Evolutionary conservation across 2,888 invertebrate species (phyloP), one percentile per base, ranked within the genome.

Genomic region (Yponomeuta cagnagella): DNA sequence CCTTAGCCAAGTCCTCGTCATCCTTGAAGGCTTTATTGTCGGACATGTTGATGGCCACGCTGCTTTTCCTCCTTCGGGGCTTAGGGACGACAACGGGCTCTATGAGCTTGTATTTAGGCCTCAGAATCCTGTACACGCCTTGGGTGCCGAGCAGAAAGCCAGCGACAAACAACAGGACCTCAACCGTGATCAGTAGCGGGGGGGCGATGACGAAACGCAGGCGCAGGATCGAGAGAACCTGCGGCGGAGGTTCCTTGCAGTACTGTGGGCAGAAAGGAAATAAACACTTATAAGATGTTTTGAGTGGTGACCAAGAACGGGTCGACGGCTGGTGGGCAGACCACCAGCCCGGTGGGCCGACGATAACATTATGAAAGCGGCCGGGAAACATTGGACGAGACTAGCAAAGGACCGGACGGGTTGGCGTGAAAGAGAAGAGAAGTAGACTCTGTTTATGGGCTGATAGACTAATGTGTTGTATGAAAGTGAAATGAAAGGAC

Each of bases 131-230:
- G 74, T 86, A 84, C 37, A 85, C 78, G 1, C 90, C 88, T 73
- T 84, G 86, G 30, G 85, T 81, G 5, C 93, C 82, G 10, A 93
- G 81, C 69, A 89, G 80, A 6, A 91, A 69, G 2, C 94, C 94
- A 6, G 85, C 77, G 69, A 90, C 69, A 73, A 93, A 80, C 58
- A 94, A 82, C 0, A 92, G 64, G n/a, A 92, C 83, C 70, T 92
- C 86, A 0, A 90, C 58, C 0, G 88, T 83, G 75, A 91, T 87
- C 77, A 94, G 82, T 2, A 92, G 75, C 0, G 93, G 88, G 0
- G 94, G 94, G 0, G 89, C 92, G 66, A 93, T 84, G 73, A 92
- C 86, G 73, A 93, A 87, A 1, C 93, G 88, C 0, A 94, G 79
- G 31, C 88, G 86, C 0, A 93, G 82, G 1, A 94, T 77, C 4